Conservation (phyloP, 2,113 vertebrate genomes). For the Lipophrys pholis region DNA sequence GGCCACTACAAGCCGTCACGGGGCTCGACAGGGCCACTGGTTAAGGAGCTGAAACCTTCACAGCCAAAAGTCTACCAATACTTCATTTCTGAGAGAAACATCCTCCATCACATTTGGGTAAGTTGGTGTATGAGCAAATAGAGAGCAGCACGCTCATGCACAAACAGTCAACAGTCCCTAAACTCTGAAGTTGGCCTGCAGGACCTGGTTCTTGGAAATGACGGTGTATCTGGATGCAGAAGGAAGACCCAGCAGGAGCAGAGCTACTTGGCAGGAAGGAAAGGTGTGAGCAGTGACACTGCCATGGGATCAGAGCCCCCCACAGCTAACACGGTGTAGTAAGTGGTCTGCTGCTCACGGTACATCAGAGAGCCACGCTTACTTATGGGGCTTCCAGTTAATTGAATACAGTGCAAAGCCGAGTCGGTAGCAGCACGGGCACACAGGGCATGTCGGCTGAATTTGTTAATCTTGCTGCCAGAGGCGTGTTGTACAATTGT, state of each 20-base stretch:
- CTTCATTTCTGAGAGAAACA: neutral
- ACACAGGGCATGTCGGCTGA: slow-evolving; percentile 38
- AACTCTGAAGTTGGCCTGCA: slow-evolving; percentile 14
- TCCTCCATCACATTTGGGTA: slow-evolving; percentile 18
- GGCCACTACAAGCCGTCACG: slow-evolving; percentile 14
- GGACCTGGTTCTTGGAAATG: slow-evolving; percentile 37
- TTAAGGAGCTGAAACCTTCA: slow-evolving; percentile 50
- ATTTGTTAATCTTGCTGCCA: slow-evolving; percentile 49
- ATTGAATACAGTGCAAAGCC: slow-evolving; percentile 49
- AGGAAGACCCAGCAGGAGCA: slow-evolving; percentile 35
- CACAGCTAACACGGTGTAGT: slow-evolving; percentile 43
- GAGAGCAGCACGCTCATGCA: slow-evolving; percentile 20
- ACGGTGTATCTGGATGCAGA: slow-evolving; percentile 19
- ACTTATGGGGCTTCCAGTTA: slow-evolving; percentile 37
- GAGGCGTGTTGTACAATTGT: slow-evolving; percentile 40
- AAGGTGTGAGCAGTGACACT: slow-evolving; percentile 42
- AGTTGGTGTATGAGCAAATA: slow-evolving; percentile 1
- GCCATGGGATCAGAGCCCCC: slow-evolving; percentile 43
- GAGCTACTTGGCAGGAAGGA: slow-evolving; percentile 56
- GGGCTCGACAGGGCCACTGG: slow-evolving; percentile 51
- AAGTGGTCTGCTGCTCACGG: slow-evolving; percentile 54
- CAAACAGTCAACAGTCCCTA: neutral
- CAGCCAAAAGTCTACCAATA: slow-evolving; percentile 16
- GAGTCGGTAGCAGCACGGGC: slow-evolving; percentile 2
- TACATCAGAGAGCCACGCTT: slow-evolving; percentile 49